Percentiles rank a stretch among this genome's conserved stretches.
Evolutionary conservation across 2,888 invertebrate species (phyloP).

Genomic region (Anoplius nigerrimus): DNA sequence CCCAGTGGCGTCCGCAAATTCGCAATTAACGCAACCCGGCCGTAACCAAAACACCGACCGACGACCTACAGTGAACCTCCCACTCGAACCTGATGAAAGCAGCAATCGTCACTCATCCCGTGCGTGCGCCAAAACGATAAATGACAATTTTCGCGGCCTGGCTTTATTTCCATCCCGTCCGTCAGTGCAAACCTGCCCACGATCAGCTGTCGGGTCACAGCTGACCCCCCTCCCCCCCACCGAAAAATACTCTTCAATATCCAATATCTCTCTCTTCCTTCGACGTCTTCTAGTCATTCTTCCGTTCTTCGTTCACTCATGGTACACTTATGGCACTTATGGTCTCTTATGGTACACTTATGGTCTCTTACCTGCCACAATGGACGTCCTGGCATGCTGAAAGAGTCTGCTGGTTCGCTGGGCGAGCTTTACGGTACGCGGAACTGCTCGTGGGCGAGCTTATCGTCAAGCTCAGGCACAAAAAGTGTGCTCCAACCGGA

Average conservation of each 20-base stretch:
- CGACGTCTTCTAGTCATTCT: too few relatives aligned
- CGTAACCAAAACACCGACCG: too few relatives aligned
- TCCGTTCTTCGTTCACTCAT: too few relatives aligned
- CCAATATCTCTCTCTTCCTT: too few relatives aligned
- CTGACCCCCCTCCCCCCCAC: background rate
- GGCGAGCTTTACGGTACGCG: conserved; percentile 23
- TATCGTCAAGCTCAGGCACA: conserved; percentile 63
- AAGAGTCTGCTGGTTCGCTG: conserved; percentile 7
- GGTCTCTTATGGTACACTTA: too few relatives aligned
- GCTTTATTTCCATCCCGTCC: background rate
- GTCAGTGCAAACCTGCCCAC: conserved; percentile 36
- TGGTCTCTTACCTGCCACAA: conserved; percentile 82
- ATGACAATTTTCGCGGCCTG: conserved; percentile 18
- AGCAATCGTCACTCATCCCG: background rate
- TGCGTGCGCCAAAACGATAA: conserved; percentile 2
- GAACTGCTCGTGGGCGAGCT: conserved; percentile 30
- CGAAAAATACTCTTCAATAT: background rate
- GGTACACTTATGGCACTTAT: too few relatives aligned
- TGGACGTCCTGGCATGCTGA: conserved; percentile 85
- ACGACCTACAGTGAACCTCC: too few relatives aligned
- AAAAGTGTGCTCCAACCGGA: conserved; percentile 69
- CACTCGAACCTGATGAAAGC: background rate
- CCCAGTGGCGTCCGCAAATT: too few relatives aligned
- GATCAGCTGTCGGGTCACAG: background rate
- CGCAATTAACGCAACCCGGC: too few relatives aligned